phyloP scores from a whole-genome alignment of 2,888 invertebrate species.

The Dinocampus coccinellae region DNA sequence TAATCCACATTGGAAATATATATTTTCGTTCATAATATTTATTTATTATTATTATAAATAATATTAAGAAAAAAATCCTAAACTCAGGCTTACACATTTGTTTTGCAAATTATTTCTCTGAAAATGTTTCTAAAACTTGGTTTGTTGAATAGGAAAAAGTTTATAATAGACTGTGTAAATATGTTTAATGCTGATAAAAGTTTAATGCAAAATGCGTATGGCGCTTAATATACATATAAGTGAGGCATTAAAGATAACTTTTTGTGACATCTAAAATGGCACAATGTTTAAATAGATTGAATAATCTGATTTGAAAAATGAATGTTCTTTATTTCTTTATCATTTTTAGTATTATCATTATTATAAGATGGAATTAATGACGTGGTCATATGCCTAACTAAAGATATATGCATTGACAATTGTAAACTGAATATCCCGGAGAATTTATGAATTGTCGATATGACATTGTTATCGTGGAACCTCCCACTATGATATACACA shows the following conservation, averaged over 20 bases:
- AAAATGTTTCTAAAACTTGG: conserved; percentile 9
- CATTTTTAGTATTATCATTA: neutral
- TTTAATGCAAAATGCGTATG: conserved; percentile 22
- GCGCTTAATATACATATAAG: neutral
- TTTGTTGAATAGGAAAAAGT: conserved; percentile 21
- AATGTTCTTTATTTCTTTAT: neutral
- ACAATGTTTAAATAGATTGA: neutral
- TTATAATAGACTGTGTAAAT: conserved; percentile 20
- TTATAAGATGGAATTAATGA: neutral
- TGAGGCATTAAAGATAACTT: neutral
- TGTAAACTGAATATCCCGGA: neutral
- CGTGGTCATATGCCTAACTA: neutral
- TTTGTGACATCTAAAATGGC: neutral
- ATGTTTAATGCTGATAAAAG: conserved; percentile 34
- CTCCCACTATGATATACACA: conserved; percentile 1
- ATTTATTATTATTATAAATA: conserved; percentile 1
- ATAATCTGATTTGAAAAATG: neutral
- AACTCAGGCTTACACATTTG: neutral
- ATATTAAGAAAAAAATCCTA: neutral
- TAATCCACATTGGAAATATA: neutral
- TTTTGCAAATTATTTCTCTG: conserved; percentile 4
- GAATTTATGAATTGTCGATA: neutral
- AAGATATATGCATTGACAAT: neutral
- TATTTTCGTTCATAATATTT: neutral
- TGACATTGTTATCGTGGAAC: neutral